Conservation (phyloP, 1,140 invertebrate species). For the Megalopta genalis region DNA sequence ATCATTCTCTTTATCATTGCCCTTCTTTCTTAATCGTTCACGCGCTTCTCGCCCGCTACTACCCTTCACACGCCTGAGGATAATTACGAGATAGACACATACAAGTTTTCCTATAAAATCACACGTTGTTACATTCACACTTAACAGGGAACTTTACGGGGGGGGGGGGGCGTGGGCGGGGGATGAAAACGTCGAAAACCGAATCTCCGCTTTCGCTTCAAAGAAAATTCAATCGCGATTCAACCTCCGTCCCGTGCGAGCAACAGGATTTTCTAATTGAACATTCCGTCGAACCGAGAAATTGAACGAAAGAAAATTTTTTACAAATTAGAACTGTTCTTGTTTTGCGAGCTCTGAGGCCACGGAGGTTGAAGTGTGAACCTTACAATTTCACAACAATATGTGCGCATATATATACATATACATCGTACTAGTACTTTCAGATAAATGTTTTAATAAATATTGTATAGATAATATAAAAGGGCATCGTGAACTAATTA, state of each 20-base stretch:
- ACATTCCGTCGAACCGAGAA: too few relatives aligned
- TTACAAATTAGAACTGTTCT: too few relatives aligned
- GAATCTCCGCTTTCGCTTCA: conserved; percentile 27
- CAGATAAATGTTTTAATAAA: conserved; percentile 59
- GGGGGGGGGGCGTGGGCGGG: neutral
- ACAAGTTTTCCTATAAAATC: conserved; percentile 54
- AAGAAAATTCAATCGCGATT: neutral
- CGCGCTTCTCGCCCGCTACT: conserved; percentile 27
- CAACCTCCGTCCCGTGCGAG: conserved; percentile 19
- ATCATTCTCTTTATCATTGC: neutral
- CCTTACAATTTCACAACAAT: conserved; percentile 32
- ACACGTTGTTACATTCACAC: conserved; percentile 56
- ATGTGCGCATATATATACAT: conserved; percentile 45
- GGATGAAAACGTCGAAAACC: conserved; percentile 17
- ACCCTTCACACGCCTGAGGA: conserved; percentile 19
- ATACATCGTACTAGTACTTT: conserved; percentile 47
- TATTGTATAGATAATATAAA: conserved; percentile 56
- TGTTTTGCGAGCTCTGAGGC: conserved; percentile 11
- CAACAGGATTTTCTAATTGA: too few relatives aligned
- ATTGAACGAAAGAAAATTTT: too few relatives aligned
- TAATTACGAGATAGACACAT: conserved; percentile 39
- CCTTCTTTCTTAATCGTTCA: conserved; percentile 4
- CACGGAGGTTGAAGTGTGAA: conserved; percentile 36
- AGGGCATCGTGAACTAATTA: conserved; percentile 39
- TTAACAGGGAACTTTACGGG: conserved; percentile 23